These are phyloP conservation scores for Punctoribates punctum DNA, from an alignment of 2,888 invertebrate species.

Conservation along the genomic window DNA sequence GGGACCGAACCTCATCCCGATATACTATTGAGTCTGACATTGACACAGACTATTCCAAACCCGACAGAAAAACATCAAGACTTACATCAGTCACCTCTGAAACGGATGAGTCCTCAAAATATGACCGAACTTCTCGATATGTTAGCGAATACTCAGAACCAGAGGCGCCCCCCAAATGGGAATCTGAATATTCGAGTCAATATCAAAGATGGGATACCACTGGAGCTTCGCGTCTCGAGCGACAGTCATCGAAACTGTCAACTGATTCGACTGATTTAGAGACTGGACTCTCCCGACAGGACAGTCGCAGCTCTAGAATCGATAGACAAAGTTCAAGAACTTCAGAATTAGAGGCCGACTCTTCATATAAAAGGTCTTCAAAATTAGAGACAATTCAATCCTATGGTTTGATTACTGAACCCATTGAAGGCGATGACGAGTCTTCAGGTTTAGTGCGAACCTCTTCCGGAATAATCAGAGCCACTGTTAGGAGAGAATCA, in stretches of 20 bases:
- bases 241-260: neutral
- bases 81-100: neutral
- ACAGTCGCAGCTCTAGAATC: neutral
- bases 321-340: neutral
- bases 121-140: neutral
- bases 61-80: neutral
- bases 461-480: neutral
- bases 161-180: neutral
- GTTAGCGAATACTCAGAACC: neutral
- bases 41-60: neutral
- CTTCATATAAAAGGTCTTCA: too few relatives aligned
- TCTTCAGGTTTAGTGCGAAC: neutral
- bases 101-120: neutral
- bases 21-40: too few relatives aligned
- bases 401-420: neutral
- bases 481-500: neutral
- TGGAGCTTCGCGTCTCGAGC: neutral
- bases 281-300: neutral
- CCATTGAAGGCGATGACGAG: neutral
- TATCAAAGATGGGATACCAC: neutral
- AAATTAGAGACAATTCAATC: neutral
- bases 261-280: neutral
- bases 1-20: too few relatives aligned
- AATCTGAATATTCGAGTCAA: constrained; percentile 1
- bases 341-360: neutral